Percentiles rank a stretch among this genome's conserved stretches.
phyloP scores from a whole-genome alignment of 2,797 vertebrate genomes.

The Halcyon chelicuti region DNA sequence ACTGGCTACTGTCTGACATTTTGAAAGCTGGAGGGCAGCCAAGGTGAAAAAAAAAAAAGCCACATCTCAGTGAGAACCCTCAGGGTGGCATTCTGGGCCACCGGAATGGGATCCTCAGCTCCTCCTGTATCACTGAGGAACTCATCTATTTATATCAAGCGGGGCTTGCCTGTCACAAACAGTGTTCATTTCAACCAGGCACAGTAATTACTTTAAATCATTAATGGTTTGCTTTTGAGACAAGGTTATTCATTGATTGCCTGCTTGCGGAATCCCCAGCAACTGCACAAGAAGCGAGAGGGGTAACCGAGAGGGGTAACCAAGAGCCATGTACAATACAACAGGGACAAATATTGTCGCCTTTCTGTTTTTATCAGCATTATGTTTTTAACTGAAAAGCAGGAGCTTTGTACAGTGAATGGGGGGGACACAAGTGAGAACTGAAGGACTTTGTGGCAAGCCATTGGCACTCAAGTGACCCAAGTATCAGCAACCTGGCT shows the following conservation, averaged over 20 bases:
- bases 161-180: neutral
- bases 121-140: neutral
- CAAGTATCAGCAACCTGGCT: neutral
- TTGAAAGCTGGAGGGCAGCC: slow-evolving; percentile 2
- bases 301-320: neutral
- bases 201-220: neutral
- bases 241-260: neutral
- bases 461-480: neutral
- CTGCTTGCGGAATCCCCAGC: neutral
- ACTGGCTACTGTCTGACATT: slow-evolving; percentile 56
- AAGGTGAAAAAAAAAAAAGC: neutral
- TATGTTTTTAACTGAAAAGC: neutral
- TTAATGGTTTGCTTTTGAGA: neutral
- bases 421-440: neutral
- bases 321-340: too few relatives aligned
- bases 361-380: neutral
- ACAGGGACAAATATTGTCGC: rapidly evolving
- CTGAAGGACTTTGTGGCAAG: neutral
- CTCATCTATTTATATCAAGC: slow-evolving; percentile 58
- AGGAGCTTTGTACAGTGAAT: neutral
- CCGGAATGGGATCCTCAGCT: slow-evolving; percentile 11
- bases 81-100: slow-evolving; percentile 34
- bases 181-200: neutral
- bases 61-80: neutral
- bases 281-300: neutral